These are phyloP conservation scores for Incurvaria masculella DNA, from an alignment of 2,888 invertebrate species.

Conservation along the genomic window DNA sequence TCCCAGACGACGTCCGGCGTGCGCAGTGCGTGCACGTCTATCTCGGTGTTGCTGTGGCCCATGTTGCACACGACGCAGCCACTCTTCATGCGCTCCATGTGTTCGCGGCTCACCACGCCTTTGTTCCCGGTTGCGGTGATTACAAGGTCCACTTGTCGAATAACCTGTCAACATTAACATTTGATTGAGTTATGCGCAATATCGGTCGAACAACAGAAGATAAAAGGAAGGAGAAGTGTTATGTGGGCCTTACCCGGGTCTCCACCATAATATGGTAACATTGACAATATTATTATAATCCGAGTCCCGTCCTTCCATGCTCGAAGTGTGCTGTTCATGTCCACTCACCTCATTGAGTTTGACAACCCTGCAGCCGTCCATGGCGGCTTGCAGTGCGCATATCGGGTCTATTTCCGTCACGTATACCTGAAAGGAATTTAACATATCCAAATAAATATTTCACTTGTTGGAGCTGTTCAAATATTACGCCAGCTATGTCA, in stretches of 20 bases:
- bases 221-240: too few relatives aligned
- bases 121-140: constrained; percentile 98
- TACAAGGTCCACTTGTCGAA: constrained; percentile 89
- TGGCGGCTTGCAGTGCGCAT: constrained; percentile 95
- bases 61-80: constrained; percentile 96
- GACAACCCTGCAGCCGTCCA: constrained; percentile 96
- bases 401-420: constrained; percentile 96
- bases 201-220: constrained; percentile 45
- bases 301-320: constrained; percentile 88
- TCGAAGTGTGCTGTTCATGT: constrained; percentile 13
- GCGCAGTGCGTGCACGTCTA: constrained; percentile 87
- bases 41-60: constrained; percentile 97
- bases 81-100: constrained; percentile 96
- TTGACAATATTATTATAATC: too few relatives aligned
- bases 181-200: too few relatives aligned
- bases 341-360: constrained; percentile 93
- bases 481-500: too few relatives aligned
- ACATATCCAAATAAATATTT: too few relatives aligned
- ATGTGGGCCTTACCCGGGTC: too few relatives aligned
- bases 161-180: constrained; percentile 58
- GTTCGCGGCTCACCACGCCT: constrained; percentile 91
- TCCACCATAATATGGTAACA: too few relatives aligned
- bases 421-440: constrained; percentile 39
- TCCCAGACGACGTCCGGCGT: constrained; percentile 97
- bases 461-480: too few relatives aligned